Conservation (phyloP, 2,888 invertebrate genomes). For the Odontomyia ornata region DNA sequence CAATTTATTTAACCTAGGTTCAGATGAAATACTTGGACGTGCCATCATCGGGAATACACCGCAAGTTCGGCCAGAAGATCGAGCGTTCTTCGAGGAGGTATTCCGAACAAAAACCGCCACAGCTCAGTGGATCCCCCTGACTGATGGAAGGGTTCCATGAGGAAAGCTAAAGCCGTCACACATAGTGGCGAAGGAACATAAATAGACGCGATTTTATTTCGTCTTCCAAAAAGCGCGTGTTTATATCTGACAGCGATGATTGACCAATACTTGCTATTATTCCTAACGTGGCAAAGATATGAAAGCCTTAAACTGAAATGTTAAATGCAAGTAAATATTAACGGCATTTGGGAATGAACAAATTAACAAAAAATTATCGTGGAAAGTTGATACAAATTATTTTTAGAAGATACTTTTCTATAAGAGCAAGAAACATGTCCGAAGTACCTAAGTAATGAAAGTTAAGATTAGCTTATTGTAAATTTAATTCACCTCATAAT, state of each 20-base stretch:
- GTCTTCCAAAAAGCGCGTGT: not conserved
- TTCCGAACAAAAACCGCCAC: constrained; percentile 68
- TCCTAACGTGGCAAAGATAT: not conserved
- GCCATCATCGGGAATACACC: constrained; percentile 66
- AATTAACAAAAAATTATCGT: not conserved
- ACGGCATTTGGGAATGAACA: not conserved
- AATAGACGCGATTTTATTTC: not conserved
- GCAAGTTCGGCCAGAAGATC: constrained; percentile 64
- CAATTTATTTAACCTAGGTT: constrained; percentile 58
- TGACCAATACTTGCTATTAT: not conserved
- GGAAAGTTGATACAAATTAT: constrained; percentile 5
- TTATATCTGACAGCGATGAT: not conserved
- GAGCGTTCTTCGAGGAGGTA: constrained; percentile 68
- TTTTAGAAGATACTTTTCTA: constrained; percentile 41
- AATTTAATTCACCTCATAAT: not conserved
- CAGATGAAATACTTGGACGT: constrained; percentile 67
- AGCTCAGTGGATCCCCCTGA: constrained; percentile 69
- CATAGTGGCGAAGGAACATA: not conserved
- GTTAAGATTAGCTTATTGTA: not conserved
- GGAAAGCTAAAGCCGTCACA: not conserved
- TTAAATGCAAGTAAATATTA: not conserved
- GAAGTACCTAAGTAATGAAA: constrained; percentile 35
- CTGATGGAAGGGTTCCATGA: constrained; percentile 57
- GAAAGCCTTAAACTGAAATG: constrained; percentile 1
- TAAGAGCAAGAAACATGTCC: constrained; percentile 13